Conservation (phyloP, 2,888 invertebrate species). For the Biston stratarius region DNA sequence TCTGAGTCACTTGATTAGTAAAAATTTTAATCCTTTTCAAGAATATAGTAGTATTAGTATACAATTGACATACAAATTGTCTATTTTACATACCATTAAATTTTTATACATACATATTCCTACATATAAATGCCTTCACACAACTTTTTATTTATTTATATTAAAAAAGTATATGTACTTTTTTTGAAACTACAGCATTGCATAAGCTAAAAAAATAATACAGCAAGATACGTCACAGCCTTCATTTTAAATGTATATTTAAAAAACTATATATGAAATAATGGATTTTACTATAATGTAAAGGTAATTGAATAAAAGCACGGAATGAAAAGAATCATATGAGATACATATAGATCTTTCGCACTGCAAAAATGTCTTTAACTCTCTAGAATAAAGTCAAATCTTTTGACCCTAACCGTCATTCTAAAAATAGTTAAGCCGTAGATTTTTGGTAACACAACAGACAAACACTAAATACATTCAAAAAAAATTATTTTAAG, state of each 20-base stretch:
- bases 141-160: background rate
- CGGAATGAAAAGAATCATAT: too few species aligned
- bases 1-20: background rate
- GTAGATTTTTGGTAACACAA: too few species aligned
- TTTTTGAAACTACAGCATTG: too few species aligned
- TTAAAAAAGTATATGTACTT: background rate
- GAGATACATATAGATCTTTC: too few species aligned
- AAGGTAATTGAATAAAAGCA: too few species aligned
- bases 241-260: background rate
- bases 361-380: too few species aligned
- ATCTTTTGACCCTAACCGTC: too few species aligned
- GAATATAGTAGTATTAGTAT: background rate
- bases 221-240: constrained; percentile 20
- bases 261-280: background rate
- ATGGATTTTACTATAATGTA: background rate
- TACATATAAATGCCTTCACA: background rate
- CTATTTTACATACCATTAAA: background rate
- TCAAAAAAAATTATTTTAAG: too few species aligned
- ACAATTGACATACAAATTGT: background rate
- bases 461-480: too few species aligned
- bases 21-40: background rate
- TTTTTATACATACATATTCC: too few species aligned
- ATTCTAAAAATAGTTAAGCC: too few species aligned
- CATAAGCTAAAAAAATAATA: constrained; percentile 8
- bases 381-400: too few species aligned